Conservation (phyloP, 2,888 invertebrate species). For the Callyntrura sp. region DNA sequence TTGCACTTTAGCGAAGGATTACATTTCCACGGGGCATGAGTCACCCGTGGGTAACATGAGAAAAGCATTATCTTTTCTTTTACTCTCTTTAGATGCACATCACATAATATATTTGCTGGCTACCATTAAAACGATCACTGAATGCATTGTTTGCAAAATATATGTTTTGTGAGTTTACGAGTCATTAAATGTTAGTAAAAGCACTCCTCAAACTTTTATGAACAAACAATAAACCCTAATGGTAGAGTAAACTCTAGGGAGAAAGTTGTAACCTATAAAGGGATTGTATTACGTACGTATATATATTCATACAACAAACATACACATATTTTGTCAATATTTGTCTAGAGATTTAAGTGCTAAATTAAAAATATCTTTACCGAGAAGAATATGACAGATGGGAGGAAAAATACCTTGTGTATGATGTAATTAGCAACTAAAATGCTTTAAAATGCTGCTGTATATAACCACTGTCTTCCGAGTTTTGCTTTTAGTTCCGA, state of each 20-base stretch:
- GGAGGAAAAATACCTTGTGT: neutral
- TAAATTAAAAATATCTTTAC: neutral
- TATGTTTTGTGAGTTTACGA: neutral
- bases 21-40: too few relatives aligned
- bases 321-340: constrained; percentile 4
- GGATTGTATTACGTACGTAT: neutral
- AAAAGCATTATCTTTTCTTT: too few relatives aligned
- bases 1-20: too few relatives aligned
- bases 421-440: neutral
- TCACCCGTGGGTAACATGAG: too few relatives aligned
- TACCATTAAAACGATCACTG: neutral
- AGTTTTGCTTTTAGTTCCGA: constrained; percentile 4
- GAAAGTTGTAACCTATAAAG: neutral
- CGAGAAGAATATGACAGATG: too few relatives aligned
- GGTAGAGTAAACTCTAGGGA: neutral
- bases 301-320: too few relatives aligned
- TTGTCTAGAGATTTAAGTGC: neutral
- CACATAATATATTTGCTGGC: neutral
- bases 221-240: neutral
- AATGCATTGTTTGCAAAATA: neutral
- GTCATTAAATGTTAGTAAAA: neutral
- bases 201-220: neutral
- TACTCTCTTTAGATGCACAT: too few relatives aligned
- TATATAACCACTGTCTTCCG: constrained; percentile 55
- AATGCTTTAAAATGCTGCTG: neutral